Base-by-base conservation (phyloP, 2,113 vertebrate species). In the Shinisaurus crocodilurus region DNA sequence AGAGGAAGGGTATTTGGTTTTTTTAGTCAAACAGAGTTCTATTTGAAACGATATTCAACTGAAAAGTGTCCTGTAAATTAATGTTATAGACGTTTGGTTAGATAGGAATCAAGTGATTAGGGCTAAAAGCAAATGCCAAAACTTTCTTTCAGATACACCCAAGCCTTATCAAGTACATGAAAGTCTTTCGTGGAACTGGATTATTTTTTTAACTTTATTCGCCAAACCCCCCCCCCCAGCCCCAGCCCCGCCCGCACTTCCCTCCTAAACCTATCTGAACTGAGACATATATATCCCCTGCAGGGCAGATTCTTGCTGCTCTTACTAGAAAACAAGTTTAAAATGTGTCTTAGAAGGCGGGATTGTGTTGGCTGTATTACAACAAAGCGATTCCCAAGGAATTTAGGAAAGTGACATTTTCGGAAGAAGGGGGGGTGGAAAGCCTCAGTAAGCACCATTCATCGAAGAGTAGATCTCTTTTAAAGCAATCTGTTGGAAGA, bases 401-500 rank as follows among this genome's bases (percentile, higher is more conserved):
- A 86, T 94, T 93, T 75, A 92, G 70, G 95, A 94, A 93, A 88
- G 88, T 89, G 91, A 93, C 90, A 91, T 92, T 90, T 90, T 86
- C 63, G 29, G 72, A 72, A 76, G 0, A 0, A 27, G 25, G 16
- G 23, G 57, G 40, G 34, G 27, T 37, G 5, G n/a, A 29, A 57
- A 34, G 63, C 45, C n/a, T 85, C 85, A 27, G 3, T 48, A 93
- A 94, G 91, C 25, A 88, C 65, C 82, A 92, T 86, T 94, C 86
- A 91, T 63, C 25, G 77, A 87, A 80, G 32, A 92, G 89, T 94
- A 91, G 91, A 94, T 93, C 76, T 90, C 85, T 91, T 88, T 74
- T 75, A 88, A 91, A 90, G 92, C 94, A 95, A 93, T 69, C 91
- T 91, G 93, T 93, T 95, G 79, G 92, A 96, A 93, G 95, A 93